Percentiles rank a stretch among this genome's conserved stretches.
phyloP scores from a whole-genome alignment of 2,797 vertebrate species.

The Tapera naevia region DNA sequence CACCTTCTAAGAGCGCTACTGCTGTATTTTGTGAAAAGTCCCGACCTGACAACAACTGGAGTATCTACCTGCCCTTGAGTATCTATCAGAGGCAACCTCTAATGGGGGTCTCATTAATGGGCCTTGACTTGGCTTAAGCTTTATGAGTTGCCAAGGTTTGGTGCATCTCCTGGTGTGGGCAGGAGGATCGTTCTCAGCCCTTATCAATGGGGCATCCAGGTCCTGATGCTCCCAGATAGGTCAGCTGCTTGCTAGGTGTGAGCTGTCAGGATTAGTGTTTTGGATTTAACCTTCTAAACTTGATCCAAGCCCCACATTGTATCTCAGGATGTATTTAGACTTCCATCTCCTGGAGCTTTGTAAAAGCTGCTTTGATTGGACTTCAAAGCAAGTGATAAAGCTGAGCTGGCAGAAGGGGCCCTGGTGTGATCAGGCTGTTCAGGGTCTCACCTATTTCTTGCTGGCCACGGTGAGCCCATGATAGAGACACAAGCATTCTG shows the following conservation, averaged over 20 bases:
- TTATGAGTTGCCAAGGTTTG: neutral
- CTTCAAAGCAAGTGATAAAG: neutral
- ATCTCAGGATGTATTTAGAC: neutral
- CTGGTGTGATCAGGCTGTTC: neutral
- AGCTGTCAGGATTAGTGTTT: neutral
- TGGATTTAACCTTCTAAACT: neutral
- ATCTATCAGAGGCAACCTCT: neutral
- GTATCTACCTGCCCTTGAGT: neutral
- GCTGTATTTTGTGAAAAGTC: neutral
- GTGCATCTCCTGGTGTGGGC: fast-evolving
- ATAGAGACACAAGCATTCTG: fast-evolving
- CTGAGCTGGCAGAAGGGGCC: neutral
- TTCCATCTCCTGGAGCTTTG: neutral
- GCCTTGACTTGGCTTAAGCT: neutral
- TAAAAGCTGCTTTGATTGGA: neutral
- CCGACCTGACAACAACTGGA: neutral
- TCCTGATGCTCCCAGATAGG: neutral
- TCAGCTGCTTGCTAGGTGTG: neutral
- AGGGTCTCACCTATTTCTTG: neutral
- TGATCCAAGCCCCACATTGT: neutral
- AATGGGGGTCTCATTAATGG: neutral
- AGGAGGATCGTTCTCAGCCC: neutral
- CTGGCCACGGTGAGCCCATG: neutral
- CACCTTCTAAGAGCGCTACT: neutral
- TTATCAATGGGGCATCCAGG: neutral